phyloP scores from a whole-genome alignment of 2,797 vertebrate genomes.

The Gymnocypris eckloni region DNA sequence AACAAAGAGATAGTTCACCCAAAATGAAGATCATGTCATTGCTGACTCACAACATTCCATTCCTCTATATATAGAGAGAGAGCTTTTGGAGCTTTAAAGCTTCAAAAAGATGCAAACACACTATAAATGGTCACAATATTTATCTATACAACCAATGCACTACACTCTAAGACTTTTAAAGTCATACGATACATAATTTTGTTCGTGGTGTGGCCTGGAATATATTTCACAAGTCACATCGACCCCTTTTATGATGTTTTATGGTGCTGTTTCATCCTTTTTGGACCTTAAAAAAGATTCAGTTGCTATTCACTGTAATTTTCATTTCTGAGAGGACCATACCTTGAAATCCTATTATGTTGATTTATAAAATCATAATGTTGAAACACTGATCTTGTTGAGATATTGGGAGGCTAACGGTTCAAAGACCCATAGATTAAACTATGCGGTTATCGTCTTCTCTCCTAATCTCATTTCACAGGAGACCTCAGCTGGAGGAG shows the following conservation, averaged over 20 bases:
- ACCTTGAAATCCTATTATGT: conserved; percentile 14
- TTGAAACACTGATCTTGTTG: conserved; percentile 58
- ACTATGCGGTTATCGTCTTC: conserved; percentile 69
- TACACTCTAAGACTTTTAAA: neutral
- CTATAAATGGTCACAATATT: neutral
- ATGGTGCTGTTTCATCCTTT: neutral
- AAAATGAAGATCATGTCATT: neutral
- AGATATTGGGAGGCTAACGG: conserved; percentile 57
- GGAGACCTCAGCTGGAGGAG: conserved; percentile 57
- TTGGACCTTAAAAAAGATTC: neutral
- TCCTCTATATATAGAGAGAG: too few species aligned
- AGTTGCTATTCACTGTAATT: neutral
- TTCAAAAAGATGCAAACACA: neutral
- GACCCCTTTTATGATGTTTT: neutral
- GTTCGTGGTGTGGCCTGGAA: neutral
- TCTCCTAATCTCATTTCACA: conserved; percentile 74
- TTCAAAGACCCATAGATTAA: conserved; percentile 16
- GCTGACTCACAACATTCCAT: neutral
- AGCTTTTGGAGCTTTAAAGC: neutral
- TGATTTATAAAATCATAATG: conserved; percentile 47
- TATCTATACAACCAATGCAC: neutral
- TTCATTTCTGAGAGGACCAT: neutral
- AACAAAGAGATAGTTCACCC: neutral
- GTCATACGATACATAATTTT: neutral
- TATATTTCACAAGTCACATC: neutral